Evolutionary conservation across 1,140 invertebrate genomes (phyloP), one percentile per base, ranked within the genome.

Genomic region (Zaprionus gabonicus): DNA sequence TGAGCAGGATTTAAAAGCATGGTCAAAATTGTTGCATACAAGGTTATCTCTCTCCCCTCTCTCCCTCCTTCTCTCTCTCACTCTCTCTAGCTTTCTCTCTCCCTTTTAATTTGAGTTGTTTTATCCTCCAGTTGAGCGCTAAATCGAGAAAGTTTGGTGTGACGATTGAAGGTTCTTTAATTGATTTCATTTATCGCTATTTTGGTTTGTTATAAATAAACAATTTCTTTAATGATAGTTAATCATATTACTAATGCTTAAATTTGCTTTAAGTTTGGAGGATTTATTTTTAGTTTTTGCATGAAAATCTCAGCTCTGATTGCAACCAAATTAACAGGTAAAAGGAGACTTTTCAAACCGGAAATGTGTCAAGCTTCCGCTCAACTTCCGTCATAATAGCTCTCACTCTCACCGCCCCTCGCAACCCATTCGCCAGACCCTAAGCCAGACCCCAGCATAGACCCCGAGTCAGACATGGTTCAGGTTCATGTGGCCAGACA

Each of bases 1-100:
- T 70, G 64, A 69, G 70, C 68, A 60, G 65, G 55, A 78, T 82
- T 82, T 78, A 80, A 82, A 80, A 87, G 76, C 67, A 41, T 63
- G 49, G 55, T 68, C 72, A 63, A 78, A 71, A 70, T 20, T 79
- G 76, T 63, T 7, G 28, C 28, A 31, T 9, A 49, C 67, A 73
- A 38, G 46, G 25, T 6, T 31, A n/a, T 51, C 36, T 5, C 13
- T n/a, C 23, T 17, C 17, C 3, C 13, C 53, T 28, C 15, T 12
- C 20, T 3, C 0, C 5, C 1, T 44, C 20, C 34, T 9, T 13
- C 27, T 27, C 28, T 7, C n/a, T 6, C 4, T 13, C 12, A 20
- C 17, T 23, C 23, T 23, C 23, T 23, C 4, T 6, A 2, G 13
- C 4, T 53, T 28, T 46, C 25, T 58, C 6, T 44, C 41, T 36